Conservation (phyloP, 2,888 invertebrate genomes). For the Alviniconcha strummeri region DNA sequence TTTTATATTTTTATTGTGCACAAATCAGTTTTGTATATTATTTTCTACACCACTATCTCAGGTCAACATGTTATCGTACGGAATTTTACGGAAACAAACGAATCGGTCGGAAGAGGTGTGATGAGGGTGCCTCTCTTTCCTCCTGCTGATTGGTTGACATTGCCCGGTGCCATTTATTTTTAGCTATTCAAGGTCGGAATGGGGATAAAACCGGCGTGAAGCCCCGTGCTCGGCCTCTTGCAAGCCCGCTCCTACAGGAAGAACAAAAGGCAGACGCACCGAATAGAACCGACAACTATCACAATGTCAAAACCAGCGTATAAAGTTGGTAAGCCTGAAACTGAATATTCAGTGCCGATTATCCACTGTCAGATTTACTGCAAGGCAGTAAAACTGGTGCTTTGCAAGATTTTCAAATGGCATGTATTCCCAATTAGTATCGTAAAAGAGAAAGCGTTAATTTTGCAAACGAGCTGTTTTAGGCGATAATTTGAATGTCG, state of each 20-base stretch:
- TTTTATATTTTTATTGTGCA: too few relatives aligned
- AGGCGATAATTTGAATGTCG: too few relatives aligned
- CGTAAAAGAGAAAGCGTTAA: too few relatives aligned
- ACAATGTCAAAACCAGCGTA: conserved; percentile 40
- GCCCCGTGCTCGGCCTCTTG: conserved; percentile 3
- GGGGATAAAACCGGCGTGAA: conserved; percentile 24
- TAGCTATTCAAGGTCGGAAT: conserved; percentile 15
- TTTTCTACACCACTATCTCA: too few relatives aligned
- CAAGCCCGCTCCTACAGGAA: background rate
- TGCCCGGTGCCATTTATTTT: background rate
- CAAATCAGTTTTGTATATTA: too few relatives aligned
- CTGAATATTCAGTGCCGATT: background rate
- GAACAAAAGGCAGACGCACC: background rate
- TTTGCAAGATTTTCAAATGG: background rate
- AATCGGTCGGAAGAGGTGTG: too few relatives aligned
- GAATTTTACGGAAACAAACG: too few relatives aligned
- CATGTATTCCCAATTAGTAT: background rate
- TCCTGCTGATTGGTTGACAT: conserved; percentile 22
- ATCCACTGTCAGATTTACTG: too few relatives aligned
- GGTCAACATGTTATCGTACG: too few relatives aligned
- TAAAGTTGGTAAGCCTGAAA: conserved; percentile 39
- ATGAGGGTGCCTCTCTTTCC: background rate
- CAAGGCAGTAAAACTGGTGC: too few relatives aligned
- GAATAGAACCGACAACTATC: background rate
- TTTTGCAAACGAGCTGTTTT: too few relatives aligned